Percentiles rank a stretch among this genome's conserved stretches.
phyloP scores from a whole-genome alignment of 2,797 vertebrate genomes.

The Eleutherodactylus coqui region DNA sequence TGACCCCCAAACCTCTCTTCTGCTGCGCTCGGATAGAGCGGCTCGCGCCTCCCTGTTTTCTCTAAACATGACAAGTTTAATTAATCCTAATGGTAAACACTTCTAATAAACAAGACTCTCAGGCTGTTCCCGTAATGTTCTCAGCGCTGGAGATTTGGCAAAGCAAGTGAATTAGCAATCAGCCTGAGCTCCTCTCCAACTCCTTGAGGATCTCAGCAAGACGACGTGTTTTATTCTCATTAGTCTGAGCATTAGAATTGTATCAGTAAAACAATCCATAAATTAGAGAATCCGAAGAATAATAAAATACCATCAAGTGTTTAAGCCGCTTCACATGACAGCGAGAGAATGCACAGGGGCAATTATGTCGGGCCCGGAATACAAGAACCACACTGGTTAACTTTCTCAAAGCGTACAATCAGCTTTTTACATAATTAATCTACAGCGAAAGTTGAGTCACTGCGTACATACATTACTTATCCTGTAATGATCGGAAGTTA shows the following conservation, averaged over 20 bases:
- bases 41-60: constrained; percentile 40
- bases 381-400: neutral
- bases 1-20: neutral
- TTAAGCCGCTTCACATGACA: neutral
- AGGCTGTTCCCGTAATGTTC: constrained; percentile 35
- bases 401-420: too few relatives aligned
- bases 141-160: constrained; percentile 24
- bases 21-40: neutral
- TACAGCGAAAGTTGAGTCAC: too few relatives aligned
- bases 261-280: constrained; percentile 10
- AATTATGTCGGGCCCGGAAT: too few relatives aligned
- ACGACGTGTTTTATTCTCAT: neutral
- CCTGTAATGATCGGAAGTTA: too few relatives aligned
- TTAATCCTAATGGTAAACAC: constrained; percentile 58
- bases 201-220: constrained; percentile 45
- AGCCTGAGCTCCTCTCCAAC: neutral
- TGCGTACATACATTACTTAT: too few relatives aligned
- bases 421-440: too few relatives aligned
- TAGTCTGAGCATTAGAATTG: neutral
- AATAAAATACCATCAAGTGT: neutral
- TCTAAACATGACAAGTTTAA: constrained; percentile 59
- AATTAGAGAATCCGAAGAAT: neutral
- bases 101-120: constrained; percentile 41
- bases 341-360: neutral
- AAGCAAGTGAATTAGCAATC: constrained; percentile 37